Evolutionary conservation across 2,113 vertebrate species (phyloP), one percentile per base, ranked within the genome.

Genomic region (Scomber japonicus): DNA sequence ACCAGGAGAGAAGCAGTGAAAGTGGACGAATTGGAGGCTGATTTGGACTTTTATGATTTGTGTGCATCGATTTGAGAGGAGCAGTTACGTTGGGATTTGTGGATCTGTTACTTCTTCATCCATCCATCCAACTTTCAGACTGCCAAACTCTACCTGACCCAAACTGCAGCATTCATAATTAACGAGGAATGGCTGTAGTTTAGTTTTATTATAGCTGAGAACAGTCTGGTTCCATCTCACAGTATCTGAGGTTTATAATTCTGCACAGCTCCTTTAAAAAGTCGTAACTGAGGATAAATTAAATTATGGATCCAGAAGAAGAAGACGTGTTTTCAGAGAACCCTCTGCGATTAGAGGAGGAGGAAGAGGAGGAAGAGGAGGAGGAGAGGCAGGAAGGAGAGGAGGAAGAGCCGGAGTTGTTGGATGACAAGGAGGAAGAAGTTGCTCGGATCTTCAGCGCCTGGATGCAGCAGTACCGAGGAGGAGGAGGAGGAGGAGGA

Each of bases 391-490:
- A 69, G 9, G 71, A 74, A 0, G 56, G 78, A 1, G 75, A 78
- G 0, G 73, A 73, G 0, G 84, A 85, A 5, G 80, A 80, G 0
- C 75, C 74, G 0, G 75, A 82, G 0, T 78, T 73, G 5, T 78
- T 73, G 5, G 54, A 65, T 0, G 81, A 67, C 4, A 67, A 71
- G 3, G 69, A 80, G 14, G 78, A 90, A 17, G 85, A 87, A 16
- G 88, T 79, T 54, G 86, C 77, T 1, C 17, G 8, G 11, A 89
- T 90, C 17, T 92, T 92, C 49, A 83, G 78, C 0, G 5, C 88
- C 24, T 93, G 91, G 92, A 88, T 91, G 91, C 83, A 79, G 62
- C 75, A n/a, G 31, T 88, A 75, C 80, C 63, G 84, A 65, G 73
- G 78, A 0, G 67, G 24, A 27, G 24, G 24, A 27, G 24, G 24